Base-by-base conservation (phyloP, 2,113 vertebrate species). In the Nansenia antarctica region DNA sequence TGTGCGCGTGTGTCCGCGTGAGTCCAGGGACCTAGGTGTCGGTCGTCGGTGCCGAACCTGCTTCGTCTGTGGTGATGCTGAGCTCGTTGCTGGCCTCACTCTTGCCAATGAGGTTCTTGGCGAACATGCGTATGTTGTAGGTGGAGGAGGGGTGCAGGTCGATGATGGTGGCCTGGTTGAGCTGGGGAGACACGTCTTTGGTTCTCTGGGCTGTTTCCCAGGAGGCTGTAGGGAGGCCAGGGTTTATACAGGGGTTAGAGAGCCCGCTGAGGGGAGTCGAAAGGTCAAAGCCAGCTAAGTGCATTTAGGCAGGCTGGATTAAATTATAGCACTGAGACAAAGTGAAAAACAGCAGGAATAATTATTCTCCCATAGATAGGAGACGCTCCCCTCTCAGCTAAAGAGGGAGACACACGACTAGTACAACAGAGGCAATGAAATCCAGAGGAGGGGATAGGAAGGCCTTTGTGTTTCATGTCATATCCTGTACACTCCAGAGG, bases 101-200 rank as follows among this genome's bases (percentile, higher is more conserved):
- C 88, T 97, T 98, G 76, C 98, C 98, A 0, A 99, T 99, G 79
- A 95, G 94, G 85, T 99, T 99, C 92, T 98, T 99, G 79, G 97
- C 98, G 0, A 98, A 99, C 95, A 99, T 98, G 77, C 97, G 98
- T 70, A 99, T 98, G 92, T 96, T 98, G 92, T 99, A 99, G 58
- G 96, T 97, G 84, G 98, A 98, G 69, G 98, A 98, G 34, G 98
- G 96, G 85, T 99, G 98, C 54, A 99, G 94, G 81, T 99, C 98
- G 39, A 99, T 99, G 91, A 99, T 99, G 80, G 98, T 99, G 89
- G 98, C 98, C 90, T 98, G 97, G 91, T 99, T 98, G 75, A 99
- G 93, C 85, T 98, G 96, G 69, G 98, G 96, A 34, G 98, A 99
- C 80, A 99, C 97, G 34, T 99, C 98, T 94, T 95, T 98, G 91